These are phyloP conservation scores for Puntigrus tetrazona DNA, from an alignment of 2,113 vertebrate genomes.

Conservation along the genomic window DNA sequence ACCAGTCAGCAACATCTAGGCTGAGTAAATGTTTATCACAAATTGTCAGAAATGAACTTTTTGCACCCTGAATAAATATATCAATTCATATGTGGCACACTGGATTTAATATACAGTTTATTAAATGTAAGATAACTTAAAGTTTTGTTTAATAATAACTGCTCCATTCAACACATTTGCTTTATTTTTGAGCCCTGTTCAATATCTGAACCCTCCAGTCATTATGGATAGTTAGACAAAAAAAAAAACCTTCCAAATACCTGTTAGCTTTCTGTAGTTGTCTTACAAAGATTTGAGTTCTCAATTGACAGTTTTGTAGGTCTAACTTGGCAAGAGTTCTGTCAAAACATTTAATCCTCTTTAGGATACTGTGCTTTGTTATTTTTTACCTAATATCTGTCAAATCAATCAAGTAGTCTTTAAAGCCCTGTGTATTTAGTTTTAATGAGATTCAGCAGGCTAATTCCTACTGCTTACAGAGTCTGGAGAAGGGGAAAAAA, in stretches of 20 bases:
- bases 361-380: constrained; percentile 25
- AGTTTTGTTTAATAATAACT: not conserved
- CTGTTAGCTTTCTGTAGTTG: not conserved
- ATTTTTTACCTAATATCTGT: constrained; percentile 36
- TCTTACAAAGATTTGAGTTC: constrained; percentile 2
- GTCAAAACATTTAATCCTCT: constrained; percentile 43
- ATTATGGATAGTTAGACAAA: not conserved
- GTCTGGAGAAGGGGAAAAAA: not conserved
- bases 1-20: not conserved
- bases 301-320: constrained; percentile 33
- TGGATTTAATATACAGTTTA: not conserved
- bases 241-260: not conserved
- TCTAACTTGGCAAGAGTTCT: constrained; percentile 45
- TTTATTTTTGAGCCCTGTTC: not conserved
- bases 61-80: not conserved
- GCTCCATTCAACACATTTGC: not conserved
- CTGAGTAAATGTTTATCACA: not conserved
- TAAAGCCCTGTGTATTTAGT: constrained; percentile 34
- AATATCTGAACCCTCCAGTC: not conserved
- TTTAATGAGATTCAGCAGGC: constrained; percentile 11
- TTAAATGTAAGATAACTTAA: not conserved
- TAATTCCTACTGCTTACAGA: constrained; percentile 15
- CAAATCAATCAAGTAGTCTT: constrained; percentile 10
- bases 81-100: not conserved
- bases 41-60: not conserved